Conservation (phyloP, 2,888 invertebrate species). For the Tribolium freemani region DNA sequence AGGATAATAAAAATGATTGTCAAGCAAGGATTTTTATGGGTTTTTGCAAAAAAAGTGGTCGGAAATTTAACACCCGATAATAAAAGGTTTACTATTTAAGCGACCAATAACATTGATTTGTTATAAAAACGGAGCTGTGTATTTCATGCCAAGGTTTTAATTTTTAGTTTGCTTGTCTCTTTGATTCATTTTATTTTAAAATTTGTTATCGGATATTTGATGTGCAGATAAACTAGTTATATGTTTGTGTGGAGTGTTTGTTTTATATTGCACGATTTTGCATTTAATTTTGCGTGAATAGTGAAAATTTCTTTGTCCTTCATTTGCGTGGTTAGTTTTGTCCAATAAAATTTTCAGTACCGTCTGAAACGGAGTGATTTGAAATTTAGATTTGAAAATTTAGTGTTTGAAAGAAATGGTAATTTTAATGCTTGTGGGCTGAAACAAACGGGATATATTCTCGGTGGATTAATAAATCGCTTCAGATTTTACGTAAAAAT, state of each 20-base stretch:
- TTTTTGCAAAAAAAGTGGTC: background rate
- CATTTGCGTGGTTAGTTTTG: background rate
- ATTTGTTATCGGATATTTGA: no score
- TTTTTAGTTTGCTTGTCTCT: no score
- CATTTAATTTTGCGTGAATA: no score
- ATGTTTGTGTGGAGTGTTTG: no score
- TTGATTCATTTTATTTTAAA: no score
- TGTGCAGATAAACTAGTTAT: no score
- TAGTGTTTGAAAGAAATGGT: background rate
- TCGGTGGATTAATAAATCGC: background rate
- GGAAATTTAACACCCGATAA: background rate
- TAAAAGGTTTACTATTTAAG: background rate
- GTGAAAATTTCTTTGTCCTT: no score
- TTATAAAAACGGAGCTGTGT: background rate
- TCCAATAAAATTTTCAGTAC: background rate
- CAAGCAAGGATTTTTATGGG: constrained; percentile 2
- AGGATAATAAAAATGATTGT: constrained; percentile 17
- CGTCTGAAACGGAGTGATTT: no score
- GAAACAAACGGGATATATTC: background rate
- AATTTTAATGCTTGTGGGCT: background rate
- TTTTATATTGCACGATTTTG: no score
- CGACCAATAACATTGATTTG: background rate
- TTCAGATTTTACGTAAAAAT: background rate
- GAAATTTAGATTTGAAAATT: background rate
- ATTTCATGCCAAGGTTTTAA: background rate